phyloP scores from a whole-genome alignment of 2,797 vertebrate species.

The Tamandua tetradactyla region DNA sequence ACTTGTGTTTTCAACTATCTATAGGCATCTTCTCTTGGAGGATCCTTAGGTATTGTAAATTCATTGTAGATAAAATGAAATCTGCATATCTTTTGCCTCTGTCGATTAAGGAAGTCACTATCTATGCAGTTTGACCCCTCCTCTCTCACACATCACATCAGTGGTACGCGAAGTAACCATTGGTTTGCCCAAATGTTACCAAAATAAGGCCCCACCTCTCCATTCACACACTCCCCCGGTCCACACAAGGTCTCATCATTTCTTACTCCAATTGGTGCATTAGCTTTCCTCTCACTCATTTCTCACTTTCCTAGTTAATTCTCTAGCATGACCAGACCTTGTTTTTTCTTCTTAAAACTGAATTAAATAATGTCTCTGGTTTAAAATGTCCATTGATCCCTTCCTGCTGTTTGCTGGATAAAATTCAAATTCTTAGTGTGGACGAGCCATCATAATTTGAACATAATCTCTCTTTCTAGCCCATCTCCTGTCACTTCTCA shows the following conservation, averaged over 20 bases:
- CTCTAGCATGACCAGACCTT: background rate
- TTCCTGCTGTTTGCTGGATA: background rate
- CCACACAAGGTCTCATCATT: background rate
- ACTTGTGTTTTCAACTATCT: background rate
- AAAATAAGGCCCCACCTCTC: background rate
- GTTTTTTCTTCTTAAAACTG: background rate
- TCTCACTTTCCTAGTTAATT: background rate
- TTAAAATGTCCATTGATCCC: background rate
- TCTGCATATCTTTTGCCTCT: background rate
- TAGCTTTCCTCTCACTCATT: background rate
- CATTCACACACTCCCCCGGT: background rate
- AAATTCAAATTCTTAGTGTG: background rate
- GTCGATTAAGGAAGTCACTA: background rate
- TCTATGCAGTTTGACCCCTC: background rate
- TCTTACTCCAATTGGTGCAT: background rate
- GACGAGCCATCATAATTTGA: background rate
- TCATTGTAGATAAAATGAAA: background rate
- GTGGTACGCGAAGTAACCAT: background rate
- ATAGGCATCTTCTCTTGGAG: background rate
- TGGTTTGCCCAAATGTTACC: background rate
- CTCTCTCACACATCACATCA: background rate
- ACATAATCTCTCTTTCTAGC: background rate
- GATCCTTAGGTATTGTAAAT: background rate
- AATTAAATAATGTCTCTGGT: background rate
- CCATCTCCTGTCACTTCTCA: background rate